Evolutionary conservation across 2,888 invertebrate genomes (phyloP).

Genomic region (Thumatha senex): DNA sequence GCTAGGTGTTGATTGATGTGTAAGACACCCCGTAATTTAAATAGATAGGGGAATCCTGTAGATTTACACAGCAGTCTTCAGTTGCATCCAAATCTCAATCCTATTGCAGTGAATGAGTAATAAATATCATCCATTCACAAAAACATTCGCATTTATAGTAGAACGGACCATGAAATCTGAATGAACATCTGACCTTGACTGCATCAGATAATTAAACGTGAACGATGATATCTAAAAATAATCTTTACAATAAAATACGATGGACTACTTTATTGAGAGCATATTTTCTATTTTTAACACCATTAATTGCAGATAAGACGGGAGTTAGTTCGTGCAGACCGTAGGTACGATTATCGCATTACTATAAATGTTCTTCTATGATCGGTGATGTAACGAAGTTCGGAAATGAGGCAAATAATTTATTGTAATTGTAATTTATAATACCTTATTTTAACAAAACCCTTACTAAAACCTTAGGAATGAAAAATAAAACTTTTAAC

Average conservation of each 20-base stretch:
- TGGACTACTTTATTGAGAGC: slow-evolving; percentile 7
- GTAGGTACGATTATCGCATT: neutral
- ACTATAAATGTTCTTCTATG: neutral
- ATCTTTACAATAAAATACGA: neutral
- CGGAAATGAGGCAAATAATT: too few relatives aligned
- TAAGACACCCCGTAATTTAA: too few relatives aligned
- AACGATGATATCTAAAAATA: slow-evolving; percentile 5
- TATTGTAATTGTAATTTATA: too few relatives aligned
- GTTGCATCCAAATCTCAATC: too few relatives aligned
- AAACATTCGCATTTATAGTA: neutral
- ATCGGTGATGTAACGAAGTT: neutral
- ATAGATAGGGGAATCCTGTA: too few relatives aligned
- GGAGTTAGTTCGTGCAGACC: neutral
- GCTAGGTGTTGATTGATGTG: too few relatives aligned
- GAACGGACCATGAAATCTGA: slow-evolving; percentile 12
- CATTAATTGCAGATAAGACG: neutral
- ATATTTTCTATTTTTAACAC: slow-evolving; percentile 1
- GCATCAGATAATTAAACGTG: slow-evolving; percentile 14
- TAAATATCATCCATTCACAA: too few relatives aligned
- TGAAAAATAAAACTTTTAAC: too few relatives aligned
- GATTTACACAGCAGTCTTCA: too few relatives aligned
- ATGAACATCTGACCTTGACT: slow-evolving; percentile 29
- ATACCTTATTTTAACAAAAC: too few relatives aligned
- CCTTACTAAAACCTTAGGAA: too few relatives aligned
- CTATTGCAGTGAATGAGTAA: too few relatives aligned